Evolutionary conservation across 2,113 vertebrate species (phyloP).

Genomic region (Lanius ludovicianus): DNA sequence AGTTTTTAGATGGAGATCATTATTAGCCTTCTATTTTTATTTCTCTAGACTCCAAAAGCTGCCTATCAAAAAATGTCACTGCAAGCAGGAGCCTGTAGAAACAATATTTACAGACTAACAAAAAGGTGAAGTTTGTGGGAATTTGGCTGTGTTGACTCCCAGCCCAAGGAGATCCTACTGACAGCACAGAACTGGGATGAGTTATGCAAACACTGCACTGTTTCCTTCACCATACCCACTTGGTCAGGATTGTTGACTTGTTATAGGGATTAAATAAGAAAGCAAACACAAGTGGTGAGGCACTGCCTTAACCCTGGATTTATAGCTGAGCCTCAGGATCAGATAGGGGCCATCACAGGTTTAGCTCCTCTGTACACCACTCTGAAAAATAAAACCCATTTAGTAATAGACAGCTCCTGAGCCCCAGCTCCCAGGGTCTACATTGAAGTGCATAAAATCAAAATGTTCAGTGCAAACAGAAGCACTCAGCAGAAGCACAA

Average conservation of each 20-base stretch:
- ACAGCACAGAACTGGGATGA: not conserved
- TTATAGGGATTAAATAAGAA: not conserved
- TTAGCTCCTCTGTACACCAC: not conserved
- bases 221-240: not conserved
- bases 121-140: not conserved
- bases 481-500: accelerated
- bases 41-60: not conserved
- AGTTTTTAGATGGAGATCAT: not conserved
- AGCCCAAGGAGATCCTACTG: not conserved
- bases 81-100: not conserved
- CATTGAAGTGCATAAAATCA: not conserved
- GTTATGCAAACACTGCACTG: not conserved
- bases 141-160: not conserved
- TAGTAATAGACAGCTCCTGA: not conserved
- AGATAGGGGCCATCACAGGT: not conserved
- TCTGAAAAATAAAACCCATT: not conserved
- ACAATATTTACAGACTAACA: not conserved
- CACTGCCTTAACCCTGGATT: not conserved
- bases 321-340: not conserved
- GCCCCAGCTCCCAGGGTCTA: not conserved
- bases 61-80: not conserved
- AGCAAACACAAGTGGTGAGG: not conserved
- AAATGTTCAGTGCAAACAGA: not conserved
- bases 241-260: not conserved
- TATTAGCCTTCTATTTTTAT: not conserved